Evolutionary conservation across 2,113 vertebrate genomes (phyloP), one percentile per base, ranked within the genome.

Genomic region (Amblyopsis rosae): DNA sequence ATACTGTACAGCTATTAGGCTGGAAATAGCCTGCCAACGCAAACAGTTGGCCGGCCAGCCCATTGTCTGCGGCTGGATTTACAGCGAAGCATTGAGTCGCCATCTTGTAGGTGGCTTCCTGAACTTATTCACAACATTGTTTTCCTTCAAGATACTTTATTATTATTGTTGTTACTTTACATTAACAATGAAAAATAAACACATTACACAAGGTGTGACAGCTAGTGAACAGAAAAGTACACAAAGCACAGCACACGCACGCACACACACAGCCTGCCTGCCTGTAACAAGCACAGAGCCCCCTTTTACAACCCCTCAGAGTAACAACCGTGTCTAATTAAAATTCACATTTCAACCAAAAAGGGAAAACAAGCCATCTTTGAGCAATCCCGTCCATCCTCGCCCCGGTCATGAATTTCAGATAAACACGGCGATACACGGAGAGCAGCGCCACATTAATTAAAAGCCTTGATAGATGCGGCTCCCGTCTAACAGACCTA

Each of bases 61-160:
- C 94, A 94, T 96, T 95, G 96, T 96, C 93, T 93, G 92, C 86
- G 92, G 89, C 91, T 91, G 94, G 93, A 95, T 98, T 96, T 95
- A 93, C 92, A 93, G 93, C 92, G 68, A 72, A 83, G 81, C 78
- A 88, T 77, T 86, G 64, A 71, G 75, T 73, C 76, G 69, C 62
- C 73, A 76, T 75, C 77, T 85, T 68, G 69, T 65, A 77, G 75
- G 76, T 84, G 65, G 68, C 78, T 92, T 90, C 89, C 87, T 83
- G 80, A 65, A 65, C 72, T 77, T 56, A 60, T 80, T 84, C 73
- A 69, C 56, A 16, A 76, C 82, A 83, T 79, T 86, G 86, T 87
- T 84, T 78, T 61, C 63, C 79, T 62, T 81, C 62, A 75, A 86
- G 86, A 87, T 67, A 79, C 66, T 65, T 41, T 41, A 41, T 26